Evolutionary conservation across 1,140 invertebrate genomes (phyloP).

Genomic region (Archivesica marissinica): DNA sequence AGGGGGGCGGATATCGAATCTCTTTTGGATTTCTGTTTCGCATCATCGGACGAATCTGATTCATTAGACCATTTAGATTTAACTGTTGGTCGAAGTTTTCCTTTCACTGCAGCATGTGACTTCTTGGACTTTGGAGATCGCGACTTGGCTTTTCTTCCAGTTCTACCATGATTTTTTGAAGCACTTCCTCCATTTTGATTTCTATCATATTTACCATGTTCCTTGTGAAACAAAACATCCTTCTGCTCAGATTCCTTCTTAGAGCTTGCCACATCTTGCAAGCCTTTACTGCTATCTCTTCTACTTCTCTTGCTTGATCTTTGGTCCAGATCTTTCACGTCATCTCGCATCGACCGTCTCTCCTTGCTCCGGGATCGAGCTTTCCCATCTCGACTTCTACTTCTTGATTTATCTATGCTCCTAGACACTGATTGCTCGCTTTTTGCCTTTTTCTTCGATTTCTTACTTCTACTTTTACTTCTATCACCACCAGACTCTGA

Average conservation of each 20-base stretch:
- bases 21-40: not conserved
- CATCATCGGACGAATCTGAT: not conserved
- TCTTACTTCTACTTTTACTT: not conserved
- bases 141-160: not conserved
- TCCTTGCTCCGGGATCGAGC: conserved; percentile 17
- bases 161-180: not conserved
- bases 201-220: not conserved
- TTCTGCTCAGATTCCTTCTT: not conserved
- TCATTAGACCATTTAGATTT: conserved; percentile 30
- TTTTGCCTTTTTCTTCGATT: not conserved
- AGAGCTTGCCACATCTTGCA: conserved; percentile 12
- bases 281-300: conserved; percentile 2
- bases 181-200: not conserved
- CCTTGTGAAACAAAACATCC: not conserved
- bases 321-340: not conserved
- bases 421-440: not conserved
- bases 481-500: not conserved
- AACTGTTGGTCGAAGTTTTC: not conserved
- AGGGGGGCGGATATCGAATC: not conserved
- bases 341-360: not conserved
- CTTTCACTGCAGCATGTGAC: not conserved
- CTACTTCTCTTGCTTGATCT: not conserved
- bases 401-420: conserved; percentile 12
- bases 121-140: not conserved
- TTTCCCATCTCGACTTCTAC: conserved; percentile 8